Percentiles rank a stretch among this genome's conserved stretches.
Evolutionary conservation across 2,797 vertebrate genomes (phyloP).

Genomic region (Erpetoichthys calabaricus): DNA sequence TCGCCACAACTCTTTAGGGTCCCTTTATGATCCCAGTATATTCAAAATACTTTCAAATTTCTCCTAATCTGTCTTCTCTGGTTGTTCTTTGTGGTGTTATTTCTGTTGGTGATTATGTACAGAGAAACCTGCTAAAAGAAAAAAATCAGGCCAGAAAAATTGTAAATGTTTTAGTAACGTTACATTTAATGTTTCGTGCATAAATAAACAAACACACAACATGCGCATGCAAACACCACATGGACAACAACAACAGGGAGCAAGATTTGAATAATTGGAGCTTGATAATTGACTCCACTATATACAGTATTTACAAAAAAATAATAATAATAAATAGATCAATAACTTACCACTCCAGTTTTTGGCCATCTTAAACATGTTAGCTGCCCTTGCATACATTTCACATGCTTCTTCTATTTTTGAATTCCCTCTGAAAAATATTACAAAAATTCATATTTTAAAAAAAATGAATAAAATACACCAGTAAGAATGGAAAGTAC

Average conservation of each 20-base stretch:
- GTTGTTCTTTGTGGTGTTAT: too few relatives aligned
- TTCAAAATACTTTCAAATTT: too few relatives aligned
- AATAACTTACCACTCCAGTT: slow-evolving; percentile 82
- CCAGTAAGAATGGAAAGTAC: too few relatives aligned
- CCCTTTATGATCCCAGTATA: too few relatives aligned
- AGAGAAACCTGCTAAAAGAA: too few relatives aligned
- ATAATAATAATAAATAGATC: slow-evolving; percentile 4
- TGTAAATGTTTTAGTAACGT: neutral
- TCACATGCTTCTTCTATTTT: slow-evolving; percentile 95
- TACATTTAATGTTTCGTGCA: neutral
- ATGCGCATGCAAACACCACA: too few relatives aligned
- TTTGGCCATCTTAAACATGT: slow-evolving; percentile 99
- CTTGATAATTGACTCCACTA: neutral
- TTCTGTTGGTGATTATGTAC: too few relatives aligned
- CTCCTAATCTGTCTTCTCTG: too few relatives aligned
- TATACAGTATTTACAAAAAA: slow-evolving; percentile 5
- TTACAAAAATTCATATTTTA: neutral
- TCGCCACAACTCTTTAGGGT: too few relatives aligned
- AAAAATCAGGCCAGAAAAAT: neutral
- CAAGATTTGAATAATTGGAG: neutral
- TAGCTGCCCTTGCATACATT: slow-evolving; percentile 96
- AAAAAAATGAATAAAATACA: too few relatives aligned
- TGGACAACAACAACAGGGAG: too few relatives aligned
- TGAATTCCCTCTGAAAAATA: slow-evolving; percentile 67
- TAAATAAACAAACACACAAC: too few relatives aligned